Conservation (phyloP, 2,113 vertebrate genomes). For the Turdus rufiventris region DNA sequence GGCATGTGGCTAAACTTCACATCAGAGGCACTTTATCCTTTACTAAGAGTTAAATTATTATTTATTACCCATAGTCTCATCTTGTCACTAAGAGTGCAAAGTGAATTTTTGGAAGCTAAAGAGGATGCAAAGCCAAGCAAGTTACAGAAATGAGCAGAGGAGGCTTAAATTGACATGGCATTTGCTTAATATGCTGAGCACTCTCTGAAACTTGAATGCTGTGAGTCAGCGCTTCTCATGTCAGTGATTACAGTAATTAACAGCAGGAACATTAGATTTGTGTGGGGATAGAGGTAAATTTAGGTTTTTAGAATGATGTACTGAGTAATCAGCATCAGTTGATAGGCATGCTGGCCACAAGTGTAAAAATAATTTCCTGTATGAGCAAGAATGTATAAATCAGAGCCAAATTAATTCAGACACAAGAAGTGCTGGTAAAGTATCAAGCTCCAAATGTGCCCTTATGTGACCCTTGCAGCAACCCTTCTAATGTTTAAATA, state of each 20-base stretch:
- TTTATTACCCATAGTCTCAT: background rate
- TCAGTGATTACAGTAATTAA: conserved; percentile 62
- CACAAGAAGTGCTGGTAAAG: background rate
- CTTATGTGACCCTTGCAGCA: background rate
- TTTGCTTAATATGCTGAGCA: conserved; percentile 29
- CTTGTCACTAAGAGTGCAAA: background rate
- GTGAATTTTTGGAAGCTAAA: background rate
- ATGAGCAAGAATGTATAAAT: conserved; percentile 14
- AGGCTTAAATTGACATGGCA: background rate
- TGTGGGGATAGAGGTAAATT: conserved; percentile 48
- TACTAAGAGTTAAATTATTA: background rate
- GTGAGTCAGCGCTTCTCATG: conserved; percentile 59
- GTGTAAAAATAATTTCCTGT: conserved; percentile 21
- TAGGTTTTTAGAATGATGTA: conserved; percentile 45
- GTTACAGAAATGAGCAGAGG: conserved; percentile 9
- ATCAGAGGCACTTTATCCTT: background rate
- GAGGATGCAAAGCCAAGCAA: conserved; percentile 4
- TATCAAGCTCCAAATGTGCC: background rate
- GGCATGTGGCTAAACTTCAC: background rate
- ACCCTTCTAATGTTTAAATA: background rate
- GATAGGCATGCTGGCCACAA: conserved; percentile 13
- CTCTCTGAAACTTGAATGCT: conserved; percentile 38
- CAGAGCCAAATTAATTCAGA: background rate
- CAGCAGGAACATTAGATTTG: conserved; percentile 51
- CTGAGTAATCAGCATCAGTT: conserved; percentile 41